Evolutionary conservation across 2,113 vertebrate genomes (phyloP), one percentile per base, ranked within the genome.

Genomic region (Ginglymostoma cirratum): DNA sequence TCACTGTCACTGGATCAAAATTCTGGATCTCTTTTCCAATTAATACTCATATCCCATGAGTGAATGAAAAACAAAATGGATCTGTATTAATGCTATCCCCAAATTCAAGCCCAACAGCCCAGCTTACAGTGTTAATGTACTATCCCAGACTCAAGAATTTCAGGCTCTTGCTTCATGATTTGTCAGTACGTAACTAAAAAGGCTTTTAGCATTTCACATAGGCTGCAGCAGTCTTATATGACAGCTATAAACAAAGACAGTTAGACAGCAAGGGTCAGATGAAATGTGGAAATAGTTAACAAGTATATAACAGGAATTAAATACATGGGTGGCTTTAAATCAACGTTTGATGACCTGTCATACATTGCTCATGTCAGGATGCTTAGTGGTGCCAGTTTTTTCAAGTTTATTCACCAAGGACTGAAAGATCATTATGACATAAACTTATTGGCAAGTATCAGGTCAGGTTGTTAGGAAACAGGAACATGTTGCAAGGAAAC

Each of bases 351-450:
- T 48, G 42, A 95, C 48, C 48, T 72, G 72, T 30, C 38, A 30
- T 42, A 72, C 38, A 72, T 95, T 70, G 24, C 67, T 48, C 3
- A 27, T 72, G 93, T 72, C 93, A 45, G 67, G 72, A 66, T 21
- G 30, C 23, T 72, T 67, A 45, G 69, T 30, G 67, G 24, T 24
- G 67, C 67, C 67, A 95, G 21, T 70, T 95, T 69, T 70, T 95
- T 72, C 34, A 95, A 1, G 38, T 95, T 70, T 48, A 72, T 95
- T 95, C 24, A 48, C 42, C 30, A 12, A 12, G 23, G 66, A 42
- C 67, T 95, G 66, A 70, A n/a, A 95, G 42, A 69, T 48, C 42
- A 95, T 95, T 70, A 72, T 95, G 67, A 70, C 38, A 72, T 23
- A 95, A 48, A 72, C 24, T 42, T 42, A 48, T 95, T 69, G 67